Evolutionary conservation across 1,140 invertebrate genomes (phyloP).

Genomic region (Drosophila auraria): DNA sequence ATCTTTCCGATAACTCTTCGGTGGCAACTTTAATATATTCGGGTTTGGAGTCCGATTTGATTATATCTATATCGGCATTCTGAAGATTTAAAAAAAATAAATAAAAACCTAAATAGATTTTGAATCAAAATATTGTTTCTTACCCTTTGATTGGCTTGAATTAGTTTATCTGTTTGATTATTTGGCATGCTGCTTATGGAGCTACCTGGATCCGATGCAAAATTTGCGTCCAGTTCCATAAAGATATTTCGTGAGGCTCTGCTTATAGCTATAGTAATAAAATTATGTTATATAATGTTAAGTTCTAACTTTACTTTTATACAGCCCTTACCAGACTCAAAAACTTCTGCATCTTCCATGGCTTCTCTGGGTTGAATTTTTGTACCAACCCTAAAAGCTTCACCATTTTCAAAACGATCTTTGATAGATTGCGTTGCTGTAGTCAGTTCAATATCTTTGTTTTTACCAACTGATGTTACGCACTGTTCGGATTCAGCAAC

Average conservation of each 20-base stretch:
- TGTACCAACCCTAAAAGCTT: slow-evolving; percentile 87
- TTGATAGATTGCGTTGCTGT: slow-evolving; percentile 90
- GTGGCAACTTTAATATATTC: slow-evolving; percentile 93
- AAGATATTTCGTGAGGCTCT: slow-evolving; percentile 94
- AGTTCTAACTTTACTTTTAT: not conserved
- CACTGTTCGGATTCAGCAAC: slow-evolving; percentile 91
- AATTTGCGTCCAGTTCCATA: slow-evolving; percentile 92
- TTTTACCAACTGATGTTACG: slow-evolving; percentile 88
- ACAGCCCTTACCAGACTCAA: slow-evolving; percentile 90
- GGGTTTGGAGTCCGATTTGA: slow-evolving; percentile 87
- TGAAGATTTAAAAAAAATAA: not conserved
- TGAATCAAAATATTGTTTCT: not conserved
- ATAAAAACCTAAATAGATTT: not conserved
- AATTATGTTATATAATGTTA: not conserved
- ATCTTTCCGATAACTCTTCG: slow-evolving; percentile 92
- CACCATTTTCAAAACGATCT: slow-evolving; percentile 92
- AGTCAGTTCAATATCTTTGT: slow-evolving; percentile 87
- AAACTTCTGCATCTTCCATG: slow-evolving; percentile 91
- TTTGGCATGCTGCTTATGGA: not conserved
- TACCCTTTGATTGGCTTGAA: not conserved
- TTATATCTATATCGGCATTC: slow-evolving; percentile 35
- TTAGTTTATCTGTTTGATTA: slow-evolving; percentile 9
- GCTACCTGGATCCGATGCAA: slow-evolving; percentile 37
- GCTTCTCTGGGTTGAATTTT: not conserved
- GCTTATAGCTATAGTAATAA: slow-evolving; percentile 89